phyloP scores from a whole-genome alignment of 2,888 invertebrate species.

The Rapana venosa region DNA sequence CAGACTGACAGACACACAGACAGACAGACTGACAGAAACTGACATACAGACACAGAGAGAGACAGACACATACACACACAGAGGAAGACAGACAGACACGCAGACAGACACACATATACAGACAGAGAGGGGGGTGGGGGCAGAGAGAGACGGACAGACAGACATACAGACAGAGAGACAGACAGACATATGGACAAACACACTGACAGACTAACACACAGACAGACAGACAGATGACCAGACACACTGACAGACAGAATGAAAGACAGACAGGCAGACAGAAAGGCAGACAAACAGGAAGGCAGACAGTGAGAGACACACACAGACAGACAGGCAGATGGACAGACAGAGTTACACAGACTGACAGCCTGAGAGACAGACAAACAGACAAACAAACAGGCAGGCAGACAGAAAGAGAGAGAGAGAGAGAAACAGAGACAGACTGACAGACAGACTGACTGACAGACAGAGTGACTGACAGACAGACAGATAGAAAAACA shows the following conservation, averaged over 20 bases:
- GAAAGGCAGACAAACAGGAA: too few relatives aligned
- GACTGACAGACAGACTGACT: neutral
- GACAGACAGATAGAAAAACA: neutral
- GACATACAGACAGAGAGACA: too few relatives aligned
- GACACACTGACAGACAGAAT: too few relatives aligned
- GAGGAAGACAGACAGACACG: too few relatives aligned
- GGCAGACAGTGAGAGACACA: neutral
- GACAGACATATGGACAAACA: too few relatives aligned
- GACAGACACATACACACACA: neutral
- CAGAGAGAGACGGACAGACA: too few relatives aligned
- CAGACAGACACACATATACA: too few relatives aligned
- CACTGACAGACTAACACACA: too few relatives aligned
- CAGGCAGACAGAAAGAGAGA: neutral
- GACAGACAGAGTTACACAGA: neutral
- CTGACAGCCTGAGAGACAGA: neutral
- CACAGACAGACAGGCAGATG: neutral
- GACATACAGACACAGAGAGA: neutral
- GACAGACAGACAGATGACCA: too few relatives aligned
- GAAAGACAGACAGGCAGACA: too few relatives aligned
- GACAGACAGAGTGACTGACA: neutral
- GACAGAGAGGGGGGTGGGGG: too few relatives aligned
- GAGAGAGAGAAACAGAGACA: too few relatives aligned
- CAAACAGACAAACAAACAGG: neutral
- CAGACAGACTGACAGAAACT: neutral
- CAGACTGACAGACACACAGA: neutral